These are phyloP conservation scores for Phoenicopterus ruber DNA, from an alignment of 2,113 vertebrate species.

Conservation along the genomic window DNA sequence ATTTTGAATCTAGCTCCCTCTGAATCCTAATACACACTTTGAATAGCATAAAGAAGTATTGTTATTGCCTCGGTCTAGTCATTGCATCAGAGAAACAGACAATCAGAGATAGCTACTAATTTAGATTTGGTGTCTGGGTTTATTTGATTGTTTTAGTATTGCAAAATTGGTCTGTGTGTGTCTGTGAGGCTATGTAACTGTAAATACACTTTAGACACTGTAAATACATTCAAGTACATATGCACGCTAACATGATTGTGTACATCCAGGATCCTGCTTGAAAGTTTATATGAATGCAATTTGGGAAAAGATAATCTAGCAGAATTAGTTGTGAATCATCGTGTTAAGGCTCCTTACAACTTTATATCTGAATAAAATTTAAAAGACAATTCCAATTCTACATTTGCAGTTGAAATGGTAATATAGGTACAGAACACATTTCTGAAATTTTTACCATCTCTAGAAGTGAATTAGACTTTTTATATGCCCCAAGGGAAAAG, in stretches of 20 bases:
- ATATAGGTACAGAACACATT: not conserved
- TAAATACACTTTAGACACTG: not conserved
- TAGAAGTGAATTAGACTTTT: not conserved
- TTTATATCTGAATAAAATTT: not conserved
- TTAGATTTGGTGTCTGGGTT: slow-evolving; percentile 55
- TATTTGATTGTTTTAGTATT: not conserved
- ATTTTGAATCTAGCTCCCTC: slow-evolving; percentile 47
- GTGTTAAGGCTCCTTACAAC: not conserved
- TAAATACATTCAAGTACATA: not conserved
- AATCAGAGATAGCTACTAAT: slow-evolving; percentile 66
- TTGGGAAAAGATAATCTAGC: not conserved
- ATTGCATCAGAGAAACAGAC: slow-evolving; percentile 66
- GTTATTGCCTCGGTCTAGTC: slow-evolving; percentile 39
- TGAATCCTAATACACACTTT: slow-evolving; percentile 49
- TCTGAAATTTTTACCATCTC: not conserved
- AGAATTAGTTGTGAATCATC: not conserved
- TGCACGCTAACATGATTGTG: not conserved
- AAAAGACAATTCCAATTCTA: not conserved
- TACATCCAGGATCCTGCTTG: not conserved
- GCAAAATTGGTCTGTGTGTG: not conserved
- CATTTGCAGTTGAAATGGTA: not conserved
- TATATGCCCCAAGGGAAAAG: not conserved
- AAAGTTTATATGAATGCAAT: not conserved
- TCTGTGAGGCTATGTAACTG: not conserved
- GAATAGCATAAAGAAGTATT: slow-evolving; percentile 69